Percentiles rank a stretch among this genome's conserved stretches.
Evolutionary conservation across 2,113 vertebrate genomes (phyloP).

Genomic region (Hemiscyllium ocellatum): DNA sequence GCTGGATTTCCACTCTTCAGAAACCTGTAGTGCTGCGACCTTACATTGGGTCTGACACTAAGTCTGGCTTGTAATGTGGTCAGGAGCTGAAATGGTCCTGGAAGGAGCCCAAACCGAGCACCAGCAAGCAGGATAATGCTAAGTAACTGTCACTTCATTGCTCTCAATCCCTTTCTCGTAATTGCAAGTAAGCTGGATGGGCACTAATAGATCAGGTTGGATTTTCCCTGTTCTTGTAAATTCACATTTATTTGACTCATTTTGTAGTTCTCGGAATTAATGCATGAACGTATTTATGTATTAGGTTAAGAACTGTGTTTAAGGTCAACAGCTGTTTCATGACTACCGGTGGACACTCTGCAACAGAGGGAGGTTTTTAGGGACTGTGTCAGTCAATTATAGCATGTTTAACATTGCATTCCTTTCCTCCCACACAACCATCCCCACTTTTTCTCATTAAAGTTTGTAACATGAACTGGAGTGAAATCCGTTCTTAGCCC

Average conservation of each 20-base stretch:
- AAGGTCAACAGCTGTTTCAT: neutral
- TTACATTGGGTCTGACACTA: neutral
- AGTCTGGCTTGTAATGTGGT: neutral
- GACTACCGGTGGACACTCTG: neutral
- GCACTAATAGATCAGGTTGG: neutral
- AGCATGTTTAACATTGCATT: neutral
- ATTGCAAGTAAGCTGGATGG: neutral
- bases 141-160: neutral
- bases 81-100: neutral
- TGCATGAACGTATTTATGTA: neutral
- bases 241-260: neutral
- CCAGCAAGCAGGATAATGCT: neutral
- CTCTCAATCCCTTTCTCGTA: neutral
- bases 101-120: neutral
- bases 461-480: neutral
- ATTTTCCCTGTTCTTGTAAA: neutral
- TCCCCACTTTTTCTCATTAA: neutral
- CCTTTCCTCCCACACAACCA: neutral
- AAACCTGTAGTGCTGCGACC: neutral
- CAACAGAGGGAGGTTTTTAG: neutral
- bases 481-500: neutral
- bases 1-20: neutral
- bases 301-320: neutral
- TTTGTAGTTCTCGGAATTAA: neutral
- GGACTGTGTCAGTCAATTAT: slow-evolving; percentile 1